Evolutionary conservation across 2,113 vertebrate genomes (phyloP), one percentile per base, ranked within the genome.

Genomic region (Mustela nigripes): DNA sequence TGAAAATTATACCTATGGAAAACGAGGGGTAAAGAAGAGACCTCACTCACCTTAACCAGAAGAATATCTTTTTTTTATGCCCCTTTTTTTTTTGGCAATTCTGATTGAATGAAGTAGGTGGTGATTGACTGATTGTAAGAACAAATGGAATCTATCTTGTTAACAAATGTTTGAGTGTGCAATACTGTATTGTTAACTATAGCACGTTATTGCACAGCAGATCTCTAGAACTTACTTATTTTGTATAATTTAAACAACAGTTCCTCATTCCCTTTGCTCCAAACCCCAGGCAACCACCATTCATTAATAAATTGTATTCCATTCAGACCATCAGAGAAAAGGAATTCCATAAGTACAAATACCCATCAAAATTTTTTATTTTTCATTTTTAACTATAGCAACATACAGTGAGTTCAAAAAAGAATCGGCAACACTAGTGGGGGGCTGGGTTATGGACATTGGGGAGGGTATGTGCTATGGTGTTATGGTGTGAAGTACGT

Each of bases 331-430:
- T 73, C 36, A 10, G 5, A 76, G n/a, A 91, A 88, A 91, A 93
- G 48, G 19, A 71, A 89, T 89, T 60, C 7, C 9, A 0, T 22
- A 33, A 60, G 28, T 53, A 76, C 7, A 95, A 24, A 90, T 31
- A 11, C 33, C 62, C 24, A 88, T n/a, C 19, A 39, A 56, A 60
- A 45, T 21, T 95, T 79, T 78, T 65, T 28, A 45, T 33, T 63
- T 86, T 94, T 92, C 21, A 28, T 67, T 89, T 79, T 88, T 91
- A 80, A 42, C 95, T 80, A 81, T 24, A 33, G 94, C 18, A 84
- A 67, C 42, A n/a, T 92, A 16, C 62, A 71, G 21, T 80, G 28
- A 14, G 6, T 90, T 95, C 74, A 63, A 50, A 95, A 60, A 36
- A 76, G 21, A 94, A 92, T 96, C 11, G 28, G n/a, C 28, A n/a